phyloP scores from a whole-genome alignment of 2,113 vertebrate genomes.

The Salvelinus alpinus region DNA sequence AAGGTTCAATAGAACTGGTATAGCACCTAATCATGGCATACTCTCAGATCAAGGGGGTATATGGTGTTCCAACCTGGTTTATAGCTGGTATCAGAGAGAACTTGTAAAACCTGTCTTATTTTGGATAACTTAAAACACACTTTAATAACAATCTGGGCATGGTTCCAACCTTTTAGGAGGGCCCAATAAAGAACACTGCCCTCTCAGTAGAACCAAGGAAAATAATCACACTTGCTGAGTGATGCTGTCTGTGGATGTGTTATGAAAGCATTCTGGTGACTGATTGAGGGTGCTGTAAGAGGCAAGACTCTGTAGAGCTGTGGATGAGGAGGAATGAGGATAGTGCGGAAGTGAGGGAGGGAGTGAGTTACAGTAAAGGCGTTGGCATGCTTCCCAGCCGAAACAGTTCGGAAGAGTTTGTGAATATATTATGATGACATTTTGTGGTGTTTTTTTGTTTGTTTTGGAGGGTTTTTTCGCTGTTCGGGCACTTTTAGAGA shows the following conservation, averaged over 20 bases:
- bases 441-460: too few relatives aligned
- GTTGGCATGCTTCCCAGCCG: too few relatives aligned
- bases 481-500: too few relatives aligned
- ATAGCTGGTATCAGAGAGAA: slow-evolving; percentile 40
- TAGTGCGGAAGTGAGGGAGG: too few relatives aligned
- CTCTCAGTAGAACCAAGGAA: slow-evolving; percentile 25
- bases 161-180: slow-evolving; percentile 31
- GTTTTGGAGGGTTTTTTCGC: too few relatives aligned
- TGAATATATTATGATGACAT: too few relatives aligned
- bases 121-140: slow-evolving; percentile 42
- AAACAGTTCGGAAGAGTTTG: too few relatives aligned
- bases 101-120: slow-evolving; percentile 42
- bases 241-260: slow-evolving; percentile 55
- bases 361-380: too few relatives aligned
- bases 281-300: not conserved
- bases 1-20: slow-evolving; percentile 34
- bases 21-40: slow-evolving; percentile 12
- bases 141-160: slow-evolving; percentile 50
- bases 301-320: too few relatives aligned
- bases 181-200: slow-evolving; percentile 26
- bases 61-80: slow-evolving; percentile 17
- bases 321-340: too few relatives aligned
- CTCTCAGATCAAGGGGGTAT: slow-evolving; percentile 19
- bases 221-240: slow-evolving; percentile 63
- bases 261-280: slow-evolving; percentile 36